Evolutionary conservation across 2,888 invertebrate species (phyloP).

Genomic region (Hydraecia micacea): DNA sequence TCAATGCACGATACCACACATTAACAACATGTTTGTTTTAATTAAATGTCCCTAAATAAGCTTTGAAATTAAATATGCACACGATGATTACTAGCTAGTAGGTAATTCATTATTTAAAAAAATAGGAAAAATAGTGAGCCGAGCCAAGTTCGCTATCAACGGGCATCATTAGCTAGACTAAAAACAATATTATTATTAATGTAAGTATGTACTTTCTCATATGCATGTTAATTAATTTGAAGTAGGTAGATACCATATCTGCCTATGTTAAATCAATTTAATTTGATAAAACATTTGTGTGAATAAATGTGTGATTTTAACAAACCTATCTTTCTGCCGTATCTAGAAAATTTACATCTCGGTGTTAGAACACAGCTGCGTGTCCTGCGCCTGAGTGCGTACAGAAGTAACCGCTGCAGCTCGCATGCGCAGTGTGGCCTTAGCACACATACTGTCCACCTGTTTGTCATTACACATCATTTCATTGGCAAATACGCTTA

Average conservation of each 20-base stretch:
- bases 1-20: neutral
- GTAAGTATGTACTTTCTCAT: neutral
- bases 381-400: slow-evolving; percentile 45
- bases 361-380: slow-evolving; percentile 46
- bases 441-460: slow-evolving; percentile 64
- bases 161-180: slow-evolving; percentile 7
- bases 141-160: neutral
- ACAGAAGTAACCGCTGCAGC: slow-evolving; percentile 24
- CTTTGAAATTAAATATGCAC: neutral
- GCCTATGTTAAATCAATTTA: neutral
- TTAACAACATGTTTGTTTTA: slow-evolving; percentile 20
- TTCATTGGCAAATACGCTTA: slow-evolving; percentile 42
- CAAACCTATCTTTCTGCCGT: slow-evolving; percentile 14
- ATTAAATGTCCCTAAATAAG: slow-evolving; percentile 16
- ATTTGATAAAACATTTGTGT: slow-evolving; percentile 1
- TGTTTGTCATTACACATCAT: slow-evolving; percentile 56
- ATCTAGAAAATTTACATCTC: slow-evolving; percentile 43
- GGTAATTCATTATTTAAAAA: neutral
- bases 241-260: neutral
- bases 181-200: slow-evolving; percentile 1
- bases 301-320: neutral
- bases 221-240: neutral
- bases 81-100: neutral
- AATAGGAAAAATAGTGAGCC: neutral
- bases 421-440: slow-evolving; percentile 44